Percentiles rank a stretch among this genome's conserved stretches.
phyloP scores from a whole-genome alignment of 2,797 vertebrate genomes.

The Notamacropus eugenii region DNA sequence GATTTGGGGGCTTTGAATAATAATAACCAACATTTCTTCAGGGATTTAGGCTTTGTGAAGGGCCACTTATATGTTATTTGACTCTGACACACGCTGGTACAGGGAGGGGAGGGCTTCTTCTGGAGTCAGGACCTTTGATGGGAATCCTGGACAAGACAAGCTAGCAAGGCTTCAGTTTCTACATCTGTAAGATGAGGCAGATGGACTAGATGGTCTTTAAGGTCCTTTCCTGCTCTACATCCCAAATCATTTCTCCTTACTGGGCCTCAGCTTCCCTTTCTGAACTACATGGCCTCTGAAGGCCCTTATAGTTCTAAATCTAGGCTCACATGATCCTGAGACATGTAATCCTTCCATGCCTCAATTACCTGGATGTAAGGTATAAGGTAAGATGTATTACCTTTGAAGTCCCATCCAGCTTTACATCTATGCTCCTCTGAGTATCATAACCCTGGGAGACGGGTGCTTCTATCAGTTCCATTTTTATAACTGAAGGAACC shows the following conservation, averaged over 20 bases:
- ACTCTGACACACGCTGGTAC: background rate
- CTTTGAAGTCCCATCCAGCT: background rate
- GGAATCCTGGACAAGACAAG: background rate
- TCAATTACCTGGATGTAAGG: background rate
- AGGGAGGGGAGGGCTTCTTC: background rate
- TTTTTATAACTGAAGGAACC: background rate
- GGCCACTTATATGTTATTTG: background rate
- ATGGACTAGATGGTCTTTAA: background rate
- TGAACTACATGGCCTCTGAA: background rate
- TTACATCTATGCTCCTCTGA: background rate
- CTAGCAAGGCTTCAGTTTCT: background rate
- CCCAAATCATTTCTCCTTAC: too few relatives aligned
- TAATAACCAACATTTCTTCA: background rate
- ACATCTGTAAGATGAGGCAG: background rate
- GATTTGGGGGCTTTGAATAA: constrained; percentile 17
- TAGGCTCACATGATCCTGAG: background rate
- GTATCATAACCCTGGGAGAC: background rate
- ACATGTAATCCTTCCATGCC: too few relatives aligned
- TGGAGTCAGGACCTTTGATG: background rate
- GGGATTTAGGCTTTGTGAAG: background rate
- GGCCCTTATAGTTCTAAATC: background rate
- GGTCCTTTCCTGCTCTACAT: background rate
- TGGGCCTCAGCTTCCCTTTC: background rate
- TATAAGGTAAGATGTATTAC: too few relatives aligned
- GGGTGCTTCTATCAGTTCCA: background rate